phyloP scores from a whole-genome alignment of 2,113 vertebrate genomes.

The Colius striatus region DNA sequence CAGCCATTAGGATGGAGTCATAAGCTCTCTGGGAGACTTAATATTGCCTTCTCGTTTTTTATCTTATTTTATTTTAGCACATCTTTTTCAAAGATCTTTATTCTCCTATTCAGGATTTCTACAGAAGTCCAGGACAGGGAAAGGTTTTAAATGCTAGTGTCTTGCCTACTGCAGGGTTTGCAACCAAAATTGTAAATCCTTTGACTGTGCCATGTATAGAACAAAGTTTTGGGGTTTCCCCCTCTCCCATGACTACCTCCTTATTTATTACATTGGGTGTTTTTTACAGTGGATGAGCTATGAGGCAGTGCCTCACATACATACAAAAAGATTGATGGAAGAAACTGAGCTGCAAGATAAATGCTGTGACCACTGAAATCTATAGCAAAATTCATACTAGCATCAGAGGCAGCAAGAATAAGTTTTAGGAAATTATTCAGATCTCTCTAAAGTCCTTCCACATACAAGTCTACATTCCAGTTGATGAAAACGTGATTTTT shows the following conservation, averaged over 20 bases:
- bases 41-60: not conserved
- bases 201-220: not conserved
- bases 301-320: not conserved
- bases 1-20: not conserved
- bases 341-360: not conserved
- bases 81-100: not conserved
- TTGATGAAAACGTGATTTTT: not conserved
- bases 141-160: not conserved
- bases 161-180: not conserved
- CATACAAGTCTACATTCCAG: not conserved
- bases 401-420: not conserved
- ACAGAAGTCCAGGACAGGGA: not conserved
- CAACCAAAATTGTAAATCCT: not conserved
- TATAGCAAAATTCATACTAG: not conserved
- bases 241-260: fast-evolving
- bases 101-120: not conserved
- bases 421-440: not conserved
- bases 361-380: not conserved
- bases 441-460: not conserved
- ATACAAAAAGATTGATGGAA: not conserved
- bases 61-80: not conserved
- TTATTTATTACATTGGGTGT: not conserved
- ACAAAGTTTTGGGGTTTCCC: not conserved
- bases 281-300: not conserved
- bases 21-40: not conserved